phyloP scores from a whole-genome alignment of 2,888 invertebrate genomes.

The Fissipunctia ypsillon region DNA sequence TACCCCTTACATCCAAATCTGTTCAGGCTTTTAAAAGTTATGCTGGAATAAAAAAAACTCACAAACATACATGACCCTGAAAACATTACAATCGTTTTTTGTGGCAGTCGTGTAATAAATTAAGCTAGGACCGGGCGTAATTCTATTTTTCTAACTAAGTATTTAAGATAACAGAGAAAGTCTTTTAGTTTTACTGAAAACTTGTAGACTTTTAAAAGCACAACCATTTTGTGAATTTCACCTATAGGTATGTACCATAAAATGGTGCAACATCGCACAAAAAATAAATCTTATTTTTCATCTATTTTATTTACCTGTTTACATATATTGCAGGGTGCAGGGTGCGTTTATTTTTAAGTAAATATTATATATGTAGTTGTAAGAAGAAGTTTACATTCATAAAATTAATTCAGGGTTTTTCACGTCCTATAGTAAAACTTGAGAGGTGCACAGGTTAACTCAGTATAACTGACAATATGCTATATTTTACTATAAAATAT shows the following conservation, averaged over 20 bases:
- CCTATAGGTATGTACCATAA: background rate
- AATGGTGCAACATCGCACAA: background rate
- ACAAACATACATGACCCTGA: too few species aligned
- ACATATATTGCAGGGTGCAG: too few species aligned
- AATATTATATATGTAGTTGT: background rate
- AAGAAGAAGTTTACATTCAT: background rate
- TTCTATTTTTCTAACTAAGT: background rate
- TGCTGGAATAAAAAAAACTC: too few species aligned
- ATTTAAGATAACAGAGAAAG: background rate
- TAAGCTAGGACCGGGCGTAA: background rate
- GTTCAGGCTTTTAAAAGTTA: too few species aligned
- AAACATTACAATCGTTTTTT: too few species aligned
- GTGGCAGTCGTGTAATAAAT: too few species aligned
- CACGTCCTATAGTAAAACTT: background rate
- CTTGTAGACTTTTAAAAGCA: background rate
- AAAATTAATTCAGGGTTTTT: background rate
- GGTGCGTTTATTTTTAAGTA: background rate
- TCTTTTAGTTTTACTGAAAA: background rate
- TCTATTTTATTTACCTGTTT: background rate
- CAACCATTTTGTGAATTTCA: background rate
- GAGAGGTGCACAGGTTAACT: background rate
- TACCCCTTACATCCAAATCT: too few species aligned
- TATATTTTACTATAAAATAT: background rate
- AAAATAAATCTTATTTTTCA: background rate
- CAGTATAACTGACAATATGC: background rate